These are phyloP conservation scores for Pocillopora verrucosa DNA, from an alignment of 64 coral and sea anemone species.

Conservation along the genomic window DNA sequence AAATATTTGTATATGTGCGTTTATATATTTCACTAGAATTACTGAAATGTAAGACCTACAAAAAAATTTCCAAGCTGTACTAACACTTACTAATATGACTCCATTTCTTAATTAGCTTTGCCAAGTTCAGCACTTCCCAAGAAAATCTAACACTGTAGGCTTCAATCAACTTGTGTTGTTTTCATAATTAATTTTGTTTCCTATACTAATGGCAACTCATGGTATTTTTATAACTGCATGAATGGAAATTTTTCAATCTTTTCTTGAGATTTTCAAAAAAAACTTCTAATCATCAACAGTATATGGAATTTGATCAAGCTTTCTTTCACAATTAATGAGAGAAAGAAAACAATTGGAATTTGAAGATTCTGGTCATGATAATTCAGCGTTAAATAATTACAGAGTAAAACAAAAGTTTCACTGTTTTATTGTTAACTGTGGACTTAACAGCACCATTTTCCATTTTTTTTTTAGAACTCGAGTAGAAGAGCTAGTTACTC, in stretches of 20 bases:
- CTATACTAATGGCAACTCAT: too few species aligned
- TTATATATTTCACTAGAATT: too few species aligned
- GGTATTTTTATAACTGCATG: too few species aligned
- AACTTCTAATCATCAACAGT: too few species aligned
- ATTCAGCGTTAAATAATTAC: not conserved
- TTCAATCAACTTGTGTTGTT: not conserved
- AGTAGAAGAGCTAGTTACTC: slow-evolving; percentile 96
- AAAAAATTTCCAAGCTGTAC: not conserved
- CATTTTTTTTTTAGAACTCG: slow-evolving; percentile 66
- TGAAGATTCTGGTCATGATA: too few species aligned
- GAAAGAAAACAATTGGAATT: too few species aligned
- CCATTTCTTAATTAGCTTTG: not conserved
- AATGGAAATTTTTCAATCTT: too few species aligned
- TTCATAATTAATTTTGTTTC: not conserved
- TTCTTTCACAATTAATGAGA: too few species aligned
- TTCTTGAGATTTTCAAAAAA: too few species aligned
- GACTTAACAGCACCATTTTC: not conserved
- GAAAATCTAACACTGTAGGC: slow-evolving; percentile 6
- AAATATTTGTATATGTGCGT: too few species aligned
- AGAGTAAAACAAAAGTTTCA: not conserved
- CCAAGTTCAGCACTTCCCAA: not conserved
- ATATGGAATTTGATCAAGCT: too few species aligned
- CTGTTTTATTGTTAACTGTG: not conserved
- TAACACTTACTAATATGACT: not conserved
- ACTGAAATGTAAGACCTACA: not conserved